Evolutionary conservation across 2,888 invertebrate species (phyloP).

Genomic region (Watsonalla cultraria): DNA sequence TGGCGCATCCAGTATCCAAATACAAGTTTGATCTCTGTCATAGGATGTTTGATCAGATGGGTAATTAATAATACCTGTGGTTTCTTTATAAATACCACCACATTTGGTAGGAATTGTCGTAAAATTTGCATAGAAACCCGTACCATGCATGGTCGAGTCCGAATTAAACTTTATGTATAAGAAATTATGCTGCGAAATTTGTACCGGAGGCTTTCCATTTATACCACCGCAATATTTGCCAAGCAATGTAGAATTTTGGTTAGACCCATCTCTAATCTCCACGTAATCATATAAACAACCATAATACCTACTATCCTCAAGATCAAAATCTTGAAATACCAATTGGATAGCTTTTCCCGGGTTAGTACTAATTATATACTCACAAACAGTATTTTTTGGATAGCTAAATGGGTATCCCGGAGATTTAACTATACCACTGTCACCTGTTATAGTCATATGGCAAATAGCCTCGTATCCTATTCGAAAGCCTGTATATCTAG

Average conservation of each 20-base stretch:
- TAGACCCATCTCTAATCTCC: slow-evolving; percentile 85
- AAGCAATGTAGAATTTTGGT: slow-evolving; percentile 80
- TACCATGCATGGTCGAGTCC: slow-evolving; percentile 75
- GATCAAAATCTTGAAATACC: slow-evolving; percentile 82
- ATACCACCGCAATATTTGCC: slow-evolving; percentile 83
- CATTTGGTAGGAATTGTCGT: slow-evolving; percentile 83
- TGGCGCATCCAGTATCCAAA: slow-evolving; percentile 88
- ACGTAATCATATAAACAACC: slow-evolving; percentile 57
- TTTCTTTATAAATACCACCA: slow-evolving; percentile 83
- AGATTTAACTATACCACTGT: slow-evolving; percentile 82
- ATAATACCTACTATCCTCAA: slow-evolving; percentile 68
- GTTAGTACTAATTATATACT: slow-evolving; percentile 82
- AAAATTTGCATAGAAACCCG: slow-evolving; percentile 88
- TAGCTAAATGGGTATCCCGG: slow-evolving; percentile 87
- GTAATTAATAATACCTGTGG: slow-evolving; percentile 81
- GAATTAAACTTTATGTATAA: slow-evolving; percentile 83
- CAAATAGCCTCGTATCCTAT: slow-evolving; percentile 57
- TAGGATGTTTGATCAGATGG: slow-evolving; percentile 68
- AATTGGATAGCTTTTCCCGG: slow-evolving; percentile 82
- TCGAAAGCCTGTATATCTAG: slow-evolving; percentile 44
- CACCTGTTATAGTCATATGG: slow-evolving; percentile 63
- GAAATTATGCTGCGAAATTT: slow-evolving; percentile 85
- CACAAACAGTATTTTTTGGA: slow-evolving; percentile 80
- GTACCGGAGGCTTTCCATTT: slow-evolving; percentile 71
- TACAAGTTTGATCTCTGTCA: slow-evolving; percentile 75